Evolutionary conservation across 1,140 invertebrate genomes (phyloP), one percentile per base, ranked within the genome.

Genomic region (Leptopilina clavipes): DNA sequence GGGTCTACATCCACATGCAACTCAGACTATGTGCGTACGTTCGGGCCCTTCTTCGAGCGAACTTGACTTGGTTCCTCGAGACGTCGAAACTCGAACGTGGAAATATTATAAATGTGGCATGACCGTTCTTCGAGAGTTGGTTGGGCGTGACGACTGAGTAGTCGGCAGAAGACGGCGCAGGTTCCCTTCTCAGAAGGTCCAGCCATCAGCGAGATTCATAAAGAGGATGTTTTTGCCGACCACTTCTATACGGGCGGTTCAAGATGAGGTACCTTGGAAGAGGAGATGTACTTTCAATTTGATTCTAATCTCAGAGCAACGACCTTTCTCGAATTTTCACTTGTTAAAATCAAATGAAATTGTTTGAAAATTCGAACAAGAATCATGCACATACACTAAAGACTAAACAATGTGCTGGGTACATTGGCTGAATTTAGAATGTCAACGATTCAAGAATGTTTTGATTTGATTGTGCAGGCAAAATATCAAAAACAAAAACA

Each of bases 71-170:
- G 78, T 72, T 80, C 81, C 79, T 82, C 81, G 77, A 83, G 82
- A 86, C 83, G 82, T 86, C 83, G 83, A 87, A 88, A 88, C 84
- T 87, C 82, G 82, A 88, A 89, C 87, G 87, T 89, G 87, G 87
- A 90, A 89, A 90, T 87, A 89, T 89, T 89, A 90, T 87, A 89
- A 89, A 89, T 89, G 87, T 84, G 85, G 82, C 88, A 87, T 89
- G 88, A 89, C 86, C 85, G 83, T 81, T 76, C 80, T 76, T 83
- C 52, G 72, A 80, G 85, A 86, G 85, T 89, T 86, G 78, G 85
- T 86, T 89, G 89, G 89, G 89, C 89, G 89, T 90, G 87, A 89
- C 88, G 86, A 82, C 81, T 83, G 82, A 84, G 82, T n/a, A 65
- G 59, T 65, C 59, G 59, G 56, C 22, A 14, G 19, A 65, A 83